A percentile compares a stretch with the other conserved stretches of the same genome.
These are phyloP conservation scores for Hormiphora californensis DNA, from an alignment of 37 sponge, comb jelly and placozoan species.

Conservation along the genomic window DNA sequence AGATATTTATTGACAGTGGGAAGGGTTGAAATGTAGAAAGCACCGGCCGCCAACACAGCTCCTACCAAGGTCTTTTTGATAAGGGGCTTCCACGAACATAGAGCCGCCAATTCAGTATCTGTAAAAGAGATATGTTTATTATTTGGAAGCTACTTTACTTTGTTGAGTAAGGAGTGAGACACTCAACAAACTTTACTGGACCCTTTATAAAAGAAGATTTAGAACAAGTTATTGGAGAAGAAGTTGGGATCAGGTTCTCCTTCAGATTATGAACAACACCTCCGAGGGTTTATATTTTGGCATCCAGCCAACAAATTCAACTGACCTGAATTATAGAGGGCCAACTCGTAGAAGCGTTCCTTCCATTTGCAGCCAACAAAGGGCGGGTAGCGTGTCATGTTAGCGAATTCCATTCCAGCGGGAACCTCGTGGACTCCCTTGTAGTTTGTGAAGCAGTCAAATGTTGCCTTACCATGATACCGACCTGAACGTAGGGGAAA, in stretches of 20 bases:
- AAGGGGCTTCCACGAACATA: no score
- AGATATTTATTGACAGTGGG: no score
- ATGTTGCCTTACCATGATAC: conserved; percentile 85
- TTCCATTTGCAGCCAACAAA: neutral
- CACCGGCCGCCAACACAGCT: neutral
- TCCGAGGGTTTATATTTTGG: no score
- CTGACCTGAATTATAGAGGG: neutral
- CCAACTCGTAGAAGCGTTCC: neutral
- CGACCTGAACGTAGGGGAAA: neutral
- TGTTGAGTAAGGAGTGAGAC: no score
- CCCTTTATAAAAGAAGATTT: no score
- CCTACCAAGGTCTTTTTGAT: neutral
- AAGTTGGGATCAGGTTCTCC: neutral
- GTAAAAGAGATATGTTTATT: neutral
- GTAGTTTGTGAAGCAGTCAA: conserved; percentile 84
- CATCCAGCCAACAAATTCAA: neutral
- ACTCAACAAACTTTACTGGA: no score
- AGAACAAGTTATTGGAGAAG: neutral
- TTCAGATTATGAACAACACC: no score
- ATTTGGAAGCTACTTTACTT: no score
- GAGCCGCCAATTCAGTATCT: neutral
- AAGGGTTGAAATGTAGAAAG: no score
- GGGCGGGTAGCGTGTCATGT: conserved; percentile 38
- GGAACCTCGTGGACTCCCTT: conserved; percentile 60
- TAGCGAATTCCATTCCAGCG: conserved; percentile 62